Base-by-base conservation (phyloP, 2,888 invertebrate genomes). In the Aphelenchoides bicaudatus region DNA sequence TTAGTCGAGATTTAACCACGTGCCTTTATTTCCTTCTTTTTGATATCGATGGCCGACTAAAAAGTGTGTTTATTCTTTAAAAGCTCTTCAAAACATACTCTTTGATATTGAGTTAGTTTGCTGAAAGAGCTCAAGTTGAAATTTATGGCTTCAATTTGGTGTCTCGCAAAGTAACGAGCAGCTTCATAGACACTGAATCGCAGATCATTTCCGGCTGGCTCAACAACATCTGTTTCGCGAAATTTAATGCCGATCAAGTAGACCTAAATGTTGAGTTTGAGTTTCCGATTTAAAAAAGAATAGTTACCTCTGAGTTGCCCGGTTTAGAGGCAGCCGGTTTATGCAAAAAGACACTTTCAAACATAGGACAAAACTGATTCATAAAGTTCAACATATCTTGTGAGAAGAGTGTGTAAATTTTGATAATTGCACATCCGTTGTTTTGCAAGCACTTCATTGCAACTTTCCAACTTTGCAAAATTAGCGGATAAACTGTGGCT, bases 231-330 rank as follows among this genome's bases (percentile, higher is more conserved):
- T n/a, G 34, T 10, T n/a, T 10, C 10, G 16, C 43, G 6, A n/a
- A 8, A 43, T 10, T 10, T 43, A 1, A 51, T 16, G 34, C 52
- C 31, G 19, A 51, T 51, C 37, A 51, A 39, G 21, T 51, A 51
- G 2, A 51, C 55, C 55, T 54, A 29, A 56, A 38, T 46, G 46
- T 16, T 2, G 2, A 2, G 31, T 8, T 48, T 37, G 30, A 48
- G 31, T 13, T n/a, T 13, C 10, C 46, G 19, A 43, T 10, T 43
- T 43, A 43, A 10, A n/a, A 16, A 6, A 43, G 43, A n/a, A n/a
- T 37, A 16, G n/a, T 48, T 8, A 70, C 66, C 56, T 70, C 70
- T 6, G 65, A 65, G 50, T 72, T 70, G n/a, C 70, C 67, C 1
- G 70, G 61, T 49, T 70, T 70, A 39, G 61, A 61, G 23, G 62